phyloP scores from a whole-genome alignment of 1,140 invertebrate genomes.

The Drosophila sproati region DNA sequence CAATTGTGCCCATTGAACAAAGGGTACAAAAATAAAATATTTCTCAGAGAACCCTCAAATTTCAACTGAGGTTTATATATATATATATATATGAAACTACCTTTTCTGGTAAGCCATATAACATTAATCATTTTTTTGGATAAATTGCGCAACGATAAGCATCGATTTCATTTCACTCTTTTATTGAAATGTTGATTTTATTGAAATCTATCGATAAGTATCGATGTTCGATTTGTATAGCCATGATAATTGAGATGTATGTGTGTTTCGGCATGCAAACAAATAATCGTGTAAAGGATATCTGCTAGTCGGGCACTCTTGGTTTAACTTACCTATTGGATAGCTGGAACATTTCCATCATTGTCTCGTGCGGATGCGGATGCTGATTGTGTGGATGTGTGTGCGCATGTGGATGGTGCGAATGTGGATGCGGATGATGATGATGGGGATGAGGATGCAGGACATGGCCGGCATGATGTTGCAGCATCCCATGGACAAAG shows the following conservation, averaged over 20 bases:
- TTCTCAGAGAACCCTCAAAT: too few species aligned
- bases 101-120: too few species aligned
- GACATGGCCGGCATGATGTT: constrained; percentile 10
- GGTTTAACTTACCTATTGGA: constrained; percentile 76
- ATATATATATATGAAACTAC: not conserved
- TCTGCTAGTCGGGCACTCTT: too few species aligned
- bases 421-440: constrained; percentile 39
- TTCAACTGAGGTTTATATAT: not conserved
- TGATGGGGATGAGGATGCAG: constrained; percentile 42
- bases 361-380: constrained; percentile 69
- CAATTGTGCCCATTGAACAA: too few species aligned
- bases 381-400: constrained; percentile 44
- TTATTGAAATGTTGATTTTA: not conserved
- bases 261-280: too few species aligned
- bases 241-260: too few species aligned
- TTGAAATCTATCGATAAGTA: not conserved
- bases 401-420: constrained; percentile 45
- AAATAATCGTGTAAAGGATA: too few species aligned
- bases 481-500: constrained; percentile 22
- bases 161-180: not conserved
- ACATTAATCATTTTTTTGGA: too few species aligned
- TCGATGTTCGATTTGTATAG: not conserved
- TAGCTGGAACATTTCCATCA: constrained; percentile 83
- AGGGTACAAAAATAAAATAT: too few species aligned
- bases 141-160: not conserved